These are phyloP conservation scores for Uromys caudimaculatus DNA, from an alignment of 2,797 vertebrate genomes.

Conservation along the genomic window DNA sequence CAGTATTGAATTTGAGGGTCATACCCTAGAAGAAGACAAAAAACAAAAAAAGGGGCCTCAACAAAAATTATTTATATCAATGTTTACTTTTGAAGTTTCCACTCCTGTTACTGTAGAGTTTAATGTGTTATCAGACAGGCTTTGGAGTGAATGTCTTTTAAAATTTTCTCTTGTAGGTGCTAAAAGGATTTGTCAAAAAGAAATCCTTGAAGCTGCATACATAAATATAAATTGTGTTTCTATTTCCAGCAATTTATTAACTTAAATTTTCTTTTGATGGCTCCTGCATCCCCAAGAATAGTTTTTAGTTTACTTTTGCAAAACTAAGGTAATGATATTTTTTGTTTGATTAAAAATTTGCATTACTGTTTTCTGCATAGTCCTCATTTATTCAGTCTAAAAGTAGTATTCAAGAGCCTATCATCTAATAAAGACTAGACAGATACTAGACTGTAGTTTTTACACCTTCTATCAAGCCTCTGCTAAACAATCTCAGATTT, in stretches of 20 bases:
- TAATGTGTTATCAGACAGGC: background rate
- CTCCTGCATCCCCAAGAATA: background rate
- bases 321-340: background rate
- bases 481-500: background rate
- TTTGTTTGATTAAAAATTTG: background rate
- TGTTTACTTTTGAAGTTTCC: conserved; percentile 11
- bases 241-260: background rate
- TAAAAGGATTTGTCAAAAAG: background rate
- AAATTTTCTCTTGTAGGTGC: background rate
- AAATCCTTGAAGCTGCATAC: background rate
- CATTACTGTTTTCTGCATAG: background rate
- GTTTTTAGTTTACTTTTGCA: background rate
- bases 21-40: background rate
- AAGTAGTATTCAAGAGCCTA: background rate
- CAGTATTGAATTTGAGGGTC: conserved; percentile 10
- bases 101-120: background rate
- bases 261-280: background rate
- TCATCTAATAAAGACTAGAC: background rate
- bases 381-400: background rate
- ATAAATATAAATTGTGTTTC: conserved; percentile 17
- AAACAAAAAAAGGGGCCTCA: background rate
- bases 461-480: background rate
- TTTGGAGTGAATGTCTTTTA: conserved; percentile 5
- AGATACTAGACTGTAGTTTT: background rate
- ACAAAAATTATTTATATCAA: background rate